Base-by-base conservation (phyloP, 2,113 vertebrate species). In the Struthio camelus region DNA sequence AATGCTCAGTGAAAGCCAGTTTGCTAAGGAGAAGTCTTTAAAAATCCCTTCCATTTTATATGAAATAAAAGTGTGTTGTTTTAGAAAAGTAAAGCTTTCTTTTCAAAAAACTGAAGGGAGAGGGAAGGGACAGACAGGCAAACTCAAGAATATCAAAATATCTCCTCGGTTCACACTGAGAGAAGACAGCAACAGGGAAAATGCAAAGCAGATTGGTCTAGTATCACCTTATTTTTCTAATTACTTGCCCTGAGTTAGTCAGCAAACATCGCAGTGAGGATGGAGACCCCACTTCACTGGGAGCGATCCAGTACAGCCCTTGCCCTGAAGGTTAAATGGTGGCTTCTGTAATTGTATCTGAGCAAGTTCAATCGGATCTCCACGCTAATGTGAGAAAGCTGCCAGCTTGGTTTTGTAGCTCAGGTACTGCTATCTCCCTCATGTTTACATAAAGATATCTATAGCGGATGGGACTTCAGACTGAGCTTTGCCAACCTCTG, bases 301-400 rank as follows among this genome's bases (percentile, higher is more conserved):
- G 38, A 79, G 7, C 0, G 48, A 36, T 53, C 6, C 70, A 28
- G 0, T 8, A 14, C 1, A 12, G 51, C 46, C 25, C 22, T 17
- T 46, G 58, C 46, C 75, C 25, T 11, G 32, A 67, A 70, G 42
- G 51, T 56, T 44, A 65, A 75, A 53, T 6, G 44, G 22, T 50
- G 6, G 4, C 48, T 71, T 34, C 22, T 28, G 58, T 40, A 76
- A 77, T 32, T 0, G 0, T 16, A 7, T 40, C 54, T 64, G 85
- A 36, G 85, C 44, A 34, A 32, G 40, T 9, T 85, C 54, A 32
- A 7, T 13, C 30, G 62, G 71, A n/a, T 34, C 58, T 89, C 81
- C 48, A 73, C 0, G 6, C 22, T 42, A 71, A n/a, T 1, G 8
- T 1, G 3, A 67, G 69, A 36, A 58, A 76, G 80, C 54, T 79